These are phyloP conservation scores for Lamellibrachia luymesi DNA, from an alignment of 1,140 invertebrate species.

Conservation along the genomic window DNA sequence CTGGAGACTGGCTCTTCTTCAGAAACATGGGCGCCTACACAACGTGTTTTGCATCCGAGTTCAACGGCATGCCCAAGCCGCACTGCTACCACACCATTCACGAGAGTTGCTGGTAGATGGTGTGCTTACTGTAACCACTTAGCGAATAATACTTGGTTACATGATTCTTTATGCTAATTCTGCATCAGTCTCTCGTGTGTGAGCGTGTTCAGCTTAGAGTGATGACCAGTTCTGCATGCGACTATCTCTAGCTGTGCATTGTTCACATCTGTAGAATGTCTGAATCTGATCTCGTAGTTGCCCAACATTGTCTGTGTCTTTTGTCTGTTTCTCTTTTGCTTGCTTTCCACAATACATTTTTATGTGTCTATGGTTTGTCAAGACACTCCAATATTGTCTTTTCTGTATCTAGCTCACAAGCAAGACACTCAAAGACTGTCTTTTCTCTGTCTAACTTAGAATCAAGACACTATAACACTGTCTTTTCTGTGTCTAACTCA, in stretches of 20 bases:
- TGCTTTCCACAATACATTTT: neutral
- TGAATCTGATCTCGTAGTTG: neutral
- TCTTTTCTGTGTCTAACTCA: neutral
- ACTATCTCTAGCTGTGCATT: neutral
- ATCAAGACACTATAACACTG: neutral
- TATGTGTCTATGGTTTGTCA: neutral
- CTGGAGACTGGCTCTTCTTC: slow-evolving; percentile 84
- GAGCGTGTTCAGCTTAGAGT: neutral
- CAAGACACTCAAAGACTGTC: neutral
- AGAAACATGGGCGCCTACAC: slow-evolving; percentile 95
- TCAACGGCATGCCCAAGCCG: slow-evolving; percentile 81
- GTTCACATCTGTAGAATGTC: neutral
- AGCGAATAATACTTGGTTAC: neutral
- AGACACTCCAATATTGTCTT: neutral
- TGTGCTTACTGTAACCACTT: neutral
- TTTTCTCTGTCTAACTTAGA: neutral
- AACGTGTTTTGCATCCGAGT: slow-evolving; percentile 78
- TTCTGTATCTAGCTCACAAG: neutral
- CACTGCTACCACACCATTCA: slow-evolving; percentile 65
- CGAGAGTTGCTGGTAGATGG: slow-evolving; percentile 10
- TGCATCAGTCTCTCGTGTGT: neutral
- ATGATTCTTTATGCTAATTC: neutral
- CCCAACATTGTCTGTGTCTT: neutral
- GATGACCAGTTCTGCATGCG: neutral
- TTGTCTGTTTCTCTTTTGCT: neutral